Evolutionary conservation across 2,113 vertebrate genomes (phyloP), one percentile per base, ranked within the genome.

Genomic region (Sander lucioperca): DNA sequence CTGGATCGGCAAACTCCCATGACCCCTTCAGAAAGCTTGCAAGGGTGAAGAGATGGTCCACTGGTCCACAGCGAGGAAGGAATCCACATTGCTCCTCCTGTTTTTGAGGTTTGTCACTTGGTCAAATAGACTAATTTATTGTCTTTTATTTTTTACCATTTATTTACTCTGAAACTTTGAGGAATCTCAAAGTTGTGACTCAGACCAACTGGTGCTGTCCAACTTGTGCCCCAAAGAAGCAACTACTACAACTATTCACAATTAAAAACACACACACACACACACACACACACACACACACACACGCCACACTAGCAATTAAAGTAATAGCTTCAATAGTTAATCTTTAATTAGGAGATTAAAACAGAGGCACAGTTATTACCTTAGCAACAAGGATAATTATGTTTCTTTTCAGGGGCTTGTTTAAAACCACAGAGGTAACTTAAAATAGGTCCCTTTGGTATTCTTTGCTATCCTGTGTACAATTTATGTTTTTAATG

Each of bases 401-500:
- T 63, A 82, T 54, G 18, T 69, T 25, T 39, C 39, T 43, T 43
- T 11, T 43, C 10, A 43, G 9, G 16, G 11, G 36, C 25, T 77
- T 33, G 61, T 58, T 80, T 51, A 7, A 7, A 27, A 30, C n/a
- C 57, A 56, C 72, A 69, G 6, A 75, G 65, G 64, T 0, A 23
- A 76, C 18, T 74, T 48, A 48, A 76, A 82, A 56, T 2, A 8
- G 18, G 39, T 82, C 80, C 80, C 80, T 64, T 12, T 57, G 73
- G 80, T 36, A 23, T 77, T 70, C 25, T 36, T 15, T 33, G 1
- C 21, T 50, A 8, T 16, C 48, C 5, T 48, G 33, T 62, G 57
- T 36, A 48, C 43, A 76, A 57, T 74, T 70, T 48, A 70, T 4
- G 2, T 70, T 57, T 82, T 76, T 70, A 75, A 54, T 68, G 36